These are phyloP conservation scores for Adrianichthys oophorus DNA, from an alignment of 2,797 vertebrate genomes.

Conservation along the genomic window DNA sequence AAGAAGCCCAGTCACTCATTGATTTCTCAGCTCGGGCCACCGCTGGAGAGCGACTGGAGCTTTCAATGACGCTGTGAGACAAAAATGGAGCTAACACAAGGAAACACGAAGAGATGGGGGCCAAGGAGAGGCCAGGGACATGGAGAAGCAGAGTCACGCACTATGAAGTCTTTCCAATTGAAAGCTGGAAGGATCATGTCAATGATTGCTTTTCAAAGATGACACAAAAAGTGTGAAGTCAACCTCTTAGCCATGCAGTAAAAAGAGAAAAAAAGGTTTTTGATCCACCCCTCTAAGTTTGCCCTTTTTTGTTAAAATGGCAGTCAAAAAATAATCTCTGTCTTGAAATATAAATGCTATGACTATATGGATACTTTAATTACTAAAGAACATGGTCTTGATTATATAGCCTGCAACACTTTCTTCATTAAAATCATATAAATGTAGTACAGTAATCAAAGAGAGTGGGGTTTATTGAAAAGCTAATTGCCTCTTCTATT, in stretches of 20 bases:
- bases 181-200: slow-evolving; percentile 61
- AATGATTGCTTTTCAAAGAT: slow-evolving; percentile 35
- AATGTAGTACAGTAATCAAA: slow-evolving; percentile 48
- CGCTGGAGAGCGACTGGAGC: slow-evolving; percentile 42
- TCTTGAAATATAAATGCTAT: slow-evolving; percentile 23
- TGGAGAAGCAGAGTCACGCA: slow-evolving; percentile 37
- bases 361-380: slow-evolving; percentile 33
- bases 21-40: slow-evolving; percentile 62
- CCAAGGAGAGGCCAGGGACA: slow-evolving; percentile 77
- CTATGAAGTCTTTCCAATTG: slow-evolving; percentile 56
- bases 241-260: slow-evolving; percentile 44
- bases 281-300: neutral
- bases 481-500: slow-evolving; percentile 62
- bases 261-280: slow-evolving; percentile 18
- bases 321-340: slow-evolving; percentile 12
- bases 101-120: slow-evolving; percentile 63
- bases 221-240: slow-evolving; percentile 51
- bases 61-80: slow-evolving; percentile 53
- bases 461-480: slow-evolving; percentile 46
- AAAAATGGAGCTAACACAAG: slow-evolving; percentile 71
- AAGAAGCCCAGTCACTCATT: slow-evolving; percentile 72
- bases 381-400: slow-evolving; percentile 23
- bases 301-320: slow-evolving; percentile 3
- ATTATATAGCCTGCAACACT: slow-evolving; percentile 36
- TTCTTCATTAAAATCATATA: slow-evolving; percentile 36